These are phyloP conservation scores for Apantesis nais DNA, from an alignment of 2,888 invertebrate genomes.

Conservation along the genomic window DNA sequence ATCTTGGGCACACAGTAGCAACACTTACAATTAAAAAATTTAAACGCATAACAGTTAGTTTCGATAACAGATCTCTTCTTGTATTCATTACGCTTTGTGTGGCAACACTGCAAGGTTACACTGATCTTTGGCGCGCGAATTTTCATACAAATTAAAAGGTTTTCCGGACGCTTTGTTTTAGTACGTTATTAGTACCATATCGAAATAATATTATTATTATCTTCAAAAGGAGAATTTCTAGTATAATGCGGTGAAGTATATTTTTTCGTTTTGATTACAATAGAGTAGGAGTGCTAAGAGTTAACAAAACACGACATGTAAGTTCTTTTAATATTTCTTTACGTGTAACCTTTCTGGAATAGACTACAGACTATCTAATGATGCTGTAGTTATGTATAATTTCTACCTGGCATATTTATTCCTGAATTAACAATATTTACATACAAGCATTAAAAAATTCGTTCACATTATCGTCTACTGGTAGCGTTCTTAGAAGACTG, in stretches of 20 bases:
- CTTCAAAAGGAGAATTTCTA: neutral
- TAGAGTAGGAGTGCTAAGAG: neutral
- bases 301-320: neutral
- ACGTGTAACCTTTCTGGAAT: no score
- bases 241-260: neutral
- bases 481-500: no score
- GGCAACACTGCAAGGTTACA: constrained; percentile 45
- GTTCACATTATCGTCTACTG: no score
- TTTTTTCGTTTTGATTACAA: neutral
- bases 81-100: constrained; percentile 44
- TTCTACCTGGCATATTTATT: no score
- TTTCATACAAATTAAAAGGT: constrained; percentile 4
- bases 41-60: constrained; percentile 45
- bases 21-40: constrained; percentile 44
- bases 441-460: no score
- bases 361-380: neutral
- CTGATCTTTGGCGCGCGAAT: constrained; percentile 12
- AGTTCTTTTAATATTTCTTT: neutral
- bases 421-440: no score
- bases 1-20: constrained; percentile 48
- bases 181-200: neutral
- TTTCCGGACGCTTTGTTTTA: neutral
- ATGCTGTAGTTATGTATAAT: no score
- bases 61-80: constrained; percentile 49
- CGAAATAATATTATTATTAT: neutral